Percentiles rank a stretch among this genome's conserved stretches.
Evolutionary conservation across 2,113 vertebrate species (phyloP).

Genomic region (Atlantisia rogersi): DNA sequence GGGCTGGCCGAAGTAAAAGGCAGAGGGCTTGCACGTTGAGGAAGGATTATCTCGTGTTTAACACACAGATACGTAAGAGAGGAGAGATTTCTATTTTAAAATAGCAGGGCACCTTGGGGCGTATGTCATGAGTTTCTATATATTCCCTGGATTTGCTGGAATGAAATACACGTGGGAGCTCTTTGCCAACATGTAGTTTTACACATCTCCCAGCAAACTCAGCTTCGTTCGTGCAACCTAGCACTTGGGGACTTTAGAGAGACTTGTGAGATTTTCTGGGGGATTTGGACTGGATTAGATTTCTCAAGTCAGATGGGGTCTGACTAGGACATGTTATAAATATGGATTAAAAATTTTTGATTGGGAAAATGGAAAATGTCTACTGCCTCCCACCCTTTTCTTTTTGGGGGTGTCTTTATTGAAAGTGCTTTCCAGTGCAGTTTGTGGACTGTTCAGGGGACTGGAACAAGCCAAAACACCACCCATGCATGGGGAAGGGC

Average conservation of each 20-base stretch:
- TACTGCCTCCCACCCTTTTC: not conserved
- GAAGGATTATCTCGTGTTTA: not conserved
- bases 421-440: not conserved
- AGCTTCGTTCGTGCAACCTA: not conserved
- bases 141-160: constrained; percentile 46
- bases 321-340: constrained; percentile 5
- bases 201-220: constrained; percentile 20
- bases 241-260: not conserved
- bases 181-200: constrained; percentile 25
- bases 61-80: not conserved
- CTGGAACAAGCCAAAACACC: not conserved
- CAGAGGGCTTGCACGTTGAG: not conserved
- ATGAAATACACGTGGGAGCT: not conserved
- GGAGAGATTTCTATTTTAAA: constrained; percentile 10
- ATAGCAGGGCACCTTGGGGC: not conserved
- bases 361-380: not conserved
- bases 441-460: not conserved
- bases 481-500: not conserved
- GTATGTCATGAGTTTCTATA: not conserved
- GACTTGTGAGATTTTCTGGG: constrained; percentile 12
- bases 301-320: not conserved
- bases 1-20: not conserved
- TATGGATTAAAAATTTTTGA: not conserved
- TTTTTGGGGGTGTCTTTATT: not conserved
- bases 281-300: constrained; percentile 5